These are phyloP conservation scores for Sporophila hypoxantha DNA, from an alignment of 2,113 vertebrate species.

Conservation along the genomic window DNA sequence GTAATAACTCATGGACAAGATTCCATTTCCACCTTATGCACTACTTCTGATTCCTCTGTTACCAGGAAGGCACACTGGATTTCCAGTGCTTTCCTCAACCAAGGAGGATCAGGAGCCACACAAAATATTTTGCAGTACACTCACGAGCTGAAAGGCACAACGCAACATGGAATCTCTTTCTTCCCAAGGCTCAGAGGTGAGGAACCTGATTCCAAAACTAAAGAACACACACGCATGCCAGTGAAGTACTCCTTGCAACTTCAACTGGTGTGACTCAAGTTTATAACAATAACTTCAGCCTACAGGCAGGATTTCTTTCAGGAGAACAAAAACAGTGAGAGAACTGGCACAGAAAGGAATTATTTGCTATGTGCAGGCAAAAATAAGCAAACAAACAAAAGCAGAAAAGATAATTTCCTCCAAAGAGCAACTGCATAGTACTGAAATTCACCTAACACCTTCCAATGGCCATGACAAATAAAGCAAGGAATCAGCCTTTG, in stretches of 20 bases:
- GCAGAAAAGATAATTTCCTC: not conserved
- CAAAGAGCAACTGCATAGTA: not conserved
- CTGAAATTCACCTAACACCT: not conserved
- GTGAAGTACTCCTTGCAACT: not conserved
- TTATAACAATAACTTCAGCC: not conserved
- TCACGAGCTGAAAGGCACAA: not conserved
- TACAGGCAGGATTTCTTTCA: not conserved
- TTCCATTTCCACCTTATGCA: not conserved
- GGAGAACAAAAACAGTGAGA: not conserved
- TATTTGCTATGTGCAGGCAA: not conserved
- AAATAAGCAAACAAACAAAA: not conserved
- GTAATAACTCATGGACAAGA: rapidly evolving
- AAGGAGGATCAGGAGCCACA: not conserved
- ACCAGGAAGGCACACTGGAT: not conserved
- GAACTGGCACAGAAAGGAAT: not conserved
- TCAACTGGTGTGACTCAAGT: not conserved
- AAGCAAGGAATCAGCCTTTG: not conserved
- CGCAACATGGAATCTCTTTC: rapidly evolving
- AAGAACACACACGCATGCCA: rapidly evolving
- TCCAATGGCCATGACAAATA: rapidly evolving
- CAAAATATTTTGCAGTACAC: rapidly evolving
- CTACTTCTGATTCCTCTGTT: rapidly evolving
- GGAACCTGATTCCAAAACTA: not conserved
- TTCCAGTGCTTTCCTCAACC: not conserved
- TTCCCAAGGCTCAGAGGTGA: not conserved